Base-by-base conservation (phyloP, 2,888 invertebrate species). In the Syritta pipiens region DNA sequence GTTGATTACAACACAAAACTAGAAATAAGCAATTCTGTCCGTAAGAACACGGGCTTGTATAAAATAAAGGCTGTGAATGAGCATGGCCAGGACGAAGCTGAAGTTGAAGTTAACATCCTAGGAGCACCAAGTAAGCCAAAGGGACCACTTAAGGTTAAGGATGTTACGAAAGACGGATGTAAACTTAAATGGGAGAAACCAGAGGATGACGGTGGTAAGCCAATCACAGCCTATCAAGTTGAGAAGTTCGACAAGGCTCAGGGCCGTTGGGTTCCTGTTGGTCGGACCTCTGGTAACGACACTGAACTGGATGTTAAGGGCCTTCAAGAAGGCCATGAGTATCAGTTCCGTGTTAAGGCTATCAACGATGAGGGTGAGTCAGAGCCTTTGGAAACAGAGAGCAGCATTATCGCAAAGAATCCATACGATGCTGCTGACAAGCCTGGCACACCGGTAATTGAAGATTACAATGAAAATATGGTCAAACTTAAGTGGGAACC, bases 291-390 rank as follows among this genome's bases (percentile, higher is more conserved):
- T 87, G 93, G 89, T 49, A 92, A 90, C 89, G 98, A 93, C 88
- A 97, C 93, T 46, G 96, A 96, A 89, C 93, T 96, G 92, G 96
- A 97, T 83, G 92, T 96, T 30, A 93, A 93, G 87, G 97, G 97
- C 22, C 91, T 98, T 51, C 95, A 95, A 86, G 97, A 98, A 88
- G 96, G 95, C 26, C 94, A 95, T 85, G 97, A 97, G 85, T 97
- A 97, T 88, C 96, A 97, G 89, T 98, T 98, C 91, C 92, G 97
- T 82, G 96, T 98, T 9, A 94, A 93, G 86, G 98, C 98, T 5
- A 92, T 97, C 79, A 98, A 98, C 85, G 97, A 98, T 82, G 98
- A 97, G 87, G 96, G 96, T 12, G 97, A 97, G 88, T 96, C 96
- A 0, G 97, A 99, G 85, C 98, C 99, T 4, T 89, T 98, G 81